phyloP scores from a whole-genome alignment of 2,113 vertebrate species.

The Symphodus melops region DNA sequence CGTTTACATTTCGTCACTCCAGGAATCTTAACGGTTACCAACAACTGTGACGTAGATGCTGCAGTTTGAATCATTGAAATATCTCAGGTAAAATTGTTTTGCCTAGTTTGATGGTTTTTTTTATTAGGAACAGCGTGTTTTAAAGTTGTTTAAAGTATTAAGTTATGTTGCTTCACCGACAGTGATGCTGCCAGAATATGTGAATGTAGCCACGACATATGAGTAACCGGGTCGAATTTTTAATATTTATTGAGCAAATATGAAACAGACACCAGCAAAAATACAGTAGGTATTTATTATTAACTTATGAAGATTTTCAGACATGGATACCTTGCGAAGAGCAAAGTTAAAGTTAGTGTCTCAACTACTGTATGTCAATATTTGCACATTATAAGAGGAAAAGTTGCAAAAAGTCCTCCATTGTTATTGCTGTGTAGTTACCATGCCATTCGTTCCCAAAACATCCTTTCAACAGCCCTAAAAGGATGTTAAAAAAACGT shows the following conservation, averaged over 20 bases:
- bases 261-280: neutral
- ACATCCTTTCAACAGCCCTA: neutral
- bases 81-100: fast-evolving
- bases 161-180: conserved; percentile 14
- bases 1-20: neutral
- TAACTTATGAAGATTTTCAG: neutral
- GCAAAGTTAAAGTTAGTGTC: neutral
- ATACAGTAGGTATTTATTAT: neutral
- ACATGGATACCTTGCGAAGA: neutral
- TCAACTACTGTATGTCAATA: neutral
- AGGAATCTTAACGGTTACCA: conserved; percentile 19
- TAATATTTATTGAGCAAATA: neutral
- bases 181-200: conserved; percentile 54
- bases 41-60: neutral
- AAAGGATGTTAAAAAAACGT: neutral
- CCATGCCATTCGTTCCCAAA: neutral
- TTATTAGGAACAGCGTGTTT: neutral
- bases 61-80: neutral
- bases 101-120: fast-evolving
- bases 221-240: neutral
- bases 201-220: conserved; percentile 40
- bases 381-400: no score
- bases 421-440: conserved; percentile 30
- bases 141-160: neutral
- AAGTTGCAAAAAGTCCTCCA: neutral